Evolutionary conservation across 2,888 invertebrate genomes (phyloP), one percentile per base, ranked within the genome.

Genomic region (Uropetala carovei): DNA sequence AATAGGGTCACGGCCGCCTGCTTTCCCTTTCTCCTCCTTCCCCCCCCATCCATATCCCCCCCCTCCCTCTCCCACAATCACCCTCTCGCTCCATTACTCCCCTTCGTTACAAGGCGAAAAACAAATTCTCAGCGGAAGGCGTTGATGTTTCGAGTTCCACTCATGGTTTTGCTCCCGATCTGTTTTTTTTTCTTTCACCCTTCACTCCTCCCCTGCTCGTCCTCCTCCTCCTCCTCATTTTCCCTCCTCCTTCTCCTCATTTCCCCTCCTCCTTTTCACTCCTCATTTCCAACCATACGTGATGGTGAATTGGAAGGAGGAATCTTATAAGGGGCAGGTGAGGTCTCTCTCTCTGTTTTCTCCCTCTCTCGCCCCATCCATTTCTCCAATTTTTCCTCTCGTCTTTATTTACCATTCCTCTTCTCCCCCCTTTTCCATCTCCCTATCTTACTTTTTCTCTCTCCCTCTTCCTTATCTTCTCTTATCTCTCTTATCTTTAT

Each of bases 141-240:
- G 22, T 27, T 27, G 75, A 27, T 18, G 43, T 43, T 43, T 43
- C 68, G 68, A 22, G 68, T 68, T 75, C 75, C 75, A 75, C 22
- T 75, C 75, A 75, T 75, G 75, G 75, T 27, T 75, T 27, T 75
- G 75, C 75, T 75, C 75, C 75, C 75, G 75, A 75, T 75, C 75
- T n/a, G 18, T 22, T 22, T 75, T 75, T 75, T 75, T 75, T 60
- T 75, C 27, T 11, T 13, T 13, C 10, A 22, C 27, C 75, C 75
- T 22, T n/a, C 68, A 10, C 18, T 7, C n/a, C 22, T 18, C 18
- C 68, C 22, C 68, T 18, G 1, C 22, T 11, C 27, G 22, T 75
- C 22, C 18, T 43, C 43, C 43, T 5, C 43, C 43, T 43, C 5
- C 43, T 5, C 43, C 43, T 43, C 43, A 1, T 43, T 43, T 5